Evolutionary conservation across 1,140 invertebrate genomes (phyloP), one percentile per base, ranked within the genome.

Genomic region (Zaprionus tsacasi): DNA sequence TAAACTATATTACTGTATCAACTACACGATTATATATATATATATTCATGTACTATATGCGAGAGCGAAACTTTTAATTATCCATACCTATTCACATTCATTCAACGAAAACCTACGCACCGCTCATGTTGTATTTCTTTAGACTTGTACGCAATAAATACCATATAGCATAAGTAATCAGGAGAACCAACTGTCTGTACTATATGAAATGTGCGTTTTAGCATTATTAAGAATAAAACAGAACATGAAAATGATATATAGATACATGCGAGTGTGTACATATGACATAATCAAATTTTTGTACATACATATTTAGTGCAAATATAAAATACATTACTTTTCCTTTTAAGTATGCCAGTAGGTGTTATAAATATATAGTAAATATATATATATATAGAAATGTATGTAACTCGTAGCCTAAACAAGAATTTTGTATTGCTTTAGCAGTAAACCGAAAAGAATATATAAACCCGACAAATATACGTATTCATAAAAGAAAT

Each of bases 161-260:
- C 10, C 43, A 36, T 45, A 43, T 59, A 21, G 40, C 40, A 45
- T 45, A 35, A 65, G 45, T 48, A 38, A 43, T 43, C 40, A 55
- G 10, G 17, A 36, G 64, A 70, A 73, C 36, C 25, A 59, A 57
- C 60, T 55, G 54, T 56, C 15, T 77, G 43, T 40, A 54, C 43
- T 38, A 60, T 76, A 79, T 68, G 60, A 50, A 52, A 72, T 61
- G 78, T 86, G 75, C 82, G 82, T 86, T 86, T 86, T 86, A 86
- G 82, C 82, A 86, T 86, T 65, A 35, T 54, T 21, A 57, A 50
- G 35, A 52, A 33, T 52, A 59, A 43, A 45, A 45, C 13, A 27
- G 38, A 45, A 40, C 12, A 33, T 36, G 40, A 25, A 48, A 50
- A 35, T 35, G 30, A 58, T 36, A 52, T 64, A 43, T 27, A 43